Evolutionary conservation across 2,888 invertebrate species (phyloP).

Genomic region (Amorpha juglandis): DNA sequence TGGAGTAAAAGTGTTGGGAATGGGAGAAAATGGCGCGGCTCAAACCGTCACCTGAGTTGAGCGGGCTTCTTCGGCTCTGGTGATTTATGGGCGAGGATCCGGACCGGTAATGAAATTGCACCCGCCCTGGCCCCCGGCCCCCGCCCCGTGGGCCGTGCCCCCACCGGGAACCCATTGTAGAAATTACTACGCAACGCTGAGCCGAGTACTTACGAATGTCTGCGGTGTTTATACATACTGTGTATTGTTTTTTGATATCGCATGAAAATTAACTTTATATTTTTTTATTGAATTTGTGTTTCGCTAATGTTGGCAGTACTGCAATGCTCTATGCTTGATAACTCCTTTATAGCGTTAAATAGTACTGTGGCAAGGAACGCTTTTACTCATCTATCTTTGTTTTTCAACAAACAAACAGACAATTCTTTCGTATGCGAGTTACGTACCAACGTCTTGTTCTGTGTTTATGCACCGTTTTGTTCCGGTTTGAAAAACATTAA

Average conservation of each 20-base stretch:
- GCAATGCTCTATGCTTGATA: not conserved
- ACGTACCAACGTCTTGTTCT: too few relatives aligned
- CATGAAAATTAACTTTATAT: conserved; percentile 48
- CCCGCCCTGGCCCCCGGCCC: conserved; percentile 80
- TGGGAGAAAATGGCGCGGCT: conserved; percentile 76
- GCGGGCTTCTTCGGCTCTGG: conserved; percentile 81
- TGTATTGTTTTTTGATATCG: conserved; percentile 41
- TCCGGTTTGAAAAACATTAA: too few relatives aligned
- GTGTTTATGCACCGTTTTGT: too few relatives aligned
- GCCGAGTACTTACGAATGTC: conserved; percentile 66
- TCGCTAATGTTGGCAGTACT: not conserved
- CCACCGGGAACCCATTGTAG: conserved; percentile 74
- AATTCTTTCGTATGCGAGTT: too few relatives aligned
- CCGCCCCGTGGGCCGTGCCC: conserved; percentile 52
- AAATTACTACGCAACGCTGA: conserved; percentile 82
- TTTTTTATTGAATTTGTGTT: conserved; percentile 51
- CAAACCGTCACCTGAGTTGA: conserved; percentile 84
- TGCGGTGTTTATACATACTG: conserved; percentile 30
- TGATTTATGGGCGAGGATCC: conserved; percentile 84
- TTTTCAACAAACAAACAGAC: too few relatives aligned
- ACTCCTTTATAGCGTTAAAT: too few relatives aligned
- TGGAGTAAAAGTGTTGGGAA: conserved; percentile 46
- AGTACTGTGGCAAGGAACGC: too few relatives aligned
- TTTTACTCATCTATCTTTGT: too few relatives aligned
- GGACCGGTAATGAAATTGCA: conserved; percentile 85